Conservation (phyloP, 2,113 vertebrate species). For the Chaetops frenatus region DNA sequence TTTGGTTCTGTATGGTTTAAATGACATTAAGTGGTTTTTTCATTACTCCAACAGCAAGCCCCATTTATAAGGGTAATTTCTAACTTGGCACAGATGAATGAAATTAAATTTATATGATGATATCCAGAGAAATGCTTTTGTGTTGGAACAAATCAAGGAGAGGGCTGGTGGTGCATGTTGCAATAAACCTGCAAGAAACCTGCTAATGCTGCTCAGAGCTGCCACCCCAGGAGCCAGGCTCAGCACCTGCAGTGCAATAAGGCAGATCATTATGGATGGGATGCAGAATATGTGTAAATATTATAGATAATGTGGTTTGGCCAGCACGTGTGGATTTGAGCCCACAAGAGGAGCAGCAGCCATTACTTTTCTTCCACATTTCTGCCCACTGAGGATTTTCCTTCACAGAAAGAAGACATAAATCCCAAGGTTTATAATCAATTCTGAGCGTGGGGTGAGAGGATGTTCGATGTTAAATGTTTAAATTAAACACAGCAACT, state of each 20-base stretch:
- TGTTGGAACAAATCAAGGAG: background rate
- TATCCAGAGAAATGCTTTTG: background rate
- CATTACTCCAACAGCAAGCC: background rate
- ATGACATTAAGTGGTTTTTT: background rate
- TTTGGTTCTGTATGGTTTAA: background rate
- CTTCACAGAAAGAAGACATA: background rate
- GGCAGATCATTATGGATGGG: background rate
- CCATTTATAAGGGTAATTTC: background rate
- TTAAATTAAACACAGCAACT: background rate
- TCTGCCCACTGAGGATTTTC: background rate
- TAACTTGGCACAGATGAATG: background rate
- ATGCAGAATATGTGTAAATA: background rate
- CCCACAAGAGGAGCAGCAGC: background rate
- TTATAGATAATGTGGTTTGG: rapidly evolving
- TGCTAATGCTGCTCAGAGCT: background rate
- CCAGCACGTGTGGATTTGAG: background rate
- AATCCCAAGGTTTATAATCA: background rate
- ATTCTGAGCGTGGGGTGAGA: background rate
- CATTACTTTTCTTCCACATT: background rate
- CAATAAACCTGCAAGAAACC: background rate
- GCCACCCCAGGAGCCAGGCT: background rate
- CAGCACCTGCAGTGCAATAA: background rate
- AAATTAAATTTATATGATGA: background rate
- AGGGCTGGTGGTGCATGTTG: background rate
- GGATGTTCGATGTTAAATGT: background rate